Conservation (phyloP, 1,140 invertebrate genomes). For the Heliconius himera region DNA sequence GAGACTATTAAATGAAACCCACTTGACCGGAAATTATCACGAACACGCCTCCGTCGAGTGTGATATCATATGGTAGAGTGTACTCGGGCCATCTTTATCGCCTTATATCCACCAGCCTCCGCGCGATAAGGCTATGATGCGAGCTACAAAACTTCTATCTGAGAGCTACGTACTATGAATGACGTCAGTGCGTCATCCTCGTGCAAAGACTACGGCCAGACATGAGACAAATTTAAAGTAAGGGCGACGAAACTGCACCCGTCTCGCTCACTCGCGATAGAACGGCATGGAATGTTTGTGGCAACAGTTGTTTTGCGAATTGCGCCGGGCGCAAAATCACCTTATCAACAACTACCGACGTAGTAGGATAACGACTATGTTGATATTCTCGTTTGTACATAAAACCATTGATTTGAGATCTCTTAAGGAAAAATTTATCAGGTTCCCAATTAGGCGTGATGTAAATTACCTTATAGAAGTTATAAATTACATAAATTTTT, state of each 20-base stretch:
- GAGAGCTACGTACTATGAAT: constrained; percentile 81
- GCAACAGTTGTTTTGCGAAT: constrained; percentile 77
- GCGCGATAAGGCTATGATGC: constrained; percentile 65
- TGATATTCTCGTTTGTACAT: constrained; percentile 37
- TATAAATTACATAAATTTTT: neutral
- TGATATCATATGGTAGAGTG: constrained; percentile 73
- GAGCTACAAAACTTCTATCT: constrained; percentile 78
- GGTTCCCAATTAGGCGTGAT: neutral
- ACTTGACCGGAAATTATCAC: constrained; percentile 66
- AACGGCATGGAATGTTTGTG: constrained; percentile 79
- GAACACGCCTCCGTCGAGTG: constrained; percentile 72
- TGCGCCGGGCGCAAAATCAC: constrained; percentile 70
- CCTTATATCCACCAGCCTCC: constrained; percentile 74
- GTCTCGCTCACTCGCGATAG: constrained; percentile 75
- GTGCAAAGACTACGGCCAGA: constrained; percentile 70
- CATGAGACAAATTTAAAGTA: constrained; percentile 59
- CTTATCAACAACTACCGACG: constrained; percentile 46
- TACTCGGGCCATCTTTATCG: constrained; percentile 65
- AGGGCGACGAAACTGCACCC: constrained; percentile 54
- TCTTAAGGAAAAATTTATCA: constrained; percentile 14
- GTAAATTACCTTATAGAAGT: neutral
- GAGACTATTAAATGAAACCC: constrained; percentile 59
- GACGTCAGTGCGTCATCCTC: constrained; percentile 69
- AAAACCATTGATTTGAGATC: neutral
- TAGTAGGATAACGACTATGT: constrained; percentile 40